Evolutionary conservation across 2,113 vertebrate genomes (phyloP), one percentile per base, ranked within the genome.

Genomic region (Phaetusa simplex): DNA sequence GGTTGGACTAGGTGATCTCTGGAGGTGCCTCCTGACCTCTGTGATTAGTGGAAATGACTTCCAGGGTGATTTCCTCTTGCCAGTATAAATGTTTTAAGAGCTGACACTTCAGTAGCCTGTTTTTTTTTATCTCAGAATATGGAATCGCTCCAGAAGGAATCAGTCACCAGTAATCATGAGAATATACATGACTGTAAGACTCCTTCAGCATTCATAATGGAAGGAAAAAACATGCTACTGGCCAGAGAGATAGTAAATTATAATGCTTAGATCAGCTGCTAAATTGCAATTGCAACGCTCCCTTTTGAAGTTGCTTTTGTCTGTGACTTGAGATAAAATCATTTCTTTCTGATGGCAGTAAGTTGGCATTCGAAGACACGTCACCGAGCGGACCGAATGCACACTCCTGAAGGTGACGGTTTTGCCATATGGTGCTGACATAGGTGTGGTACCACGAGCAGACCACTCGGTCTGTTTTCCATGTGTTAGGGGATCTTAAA

Each of bases 341-440:
- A 59, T 40, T 84, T 70, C 19, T 79, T 72, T 85, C 53, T 81
- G 30, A 17, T 42, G 55, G 23, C 42, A 58, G 5, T 70, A 62
- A 45, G 7, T 40, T 82, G 47, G 6, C 9, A 12, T 65, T 71
- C 24, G 49, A 30, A 26, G 21, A 5, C 32, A 30, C 0, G 0
- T 81, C 50, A 61, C 30, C 0, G 1, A 23, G 43, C 53, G 24
- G 21, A 38, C 29, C n/a, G 58, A 80, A 43, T 6, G 24, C 30
- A 34, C 2, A 0, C 14, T 69, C 15, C 29, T 56, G n/a, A 67
- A 59, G 8, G 32, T 65, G 45, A 55, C 17, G 8, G 0, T 53
- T 82, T 73, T 14, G 3, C 20, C 29, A 2, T 2, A 0, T 56
- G 21, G 15, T 74, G 42, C 36, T 95, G 18, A 15, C 42, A 3